phyloP scores from a whole-genome alignment of 2,113 vertebrate species.

The Lethenteron reissneri region DNA sequence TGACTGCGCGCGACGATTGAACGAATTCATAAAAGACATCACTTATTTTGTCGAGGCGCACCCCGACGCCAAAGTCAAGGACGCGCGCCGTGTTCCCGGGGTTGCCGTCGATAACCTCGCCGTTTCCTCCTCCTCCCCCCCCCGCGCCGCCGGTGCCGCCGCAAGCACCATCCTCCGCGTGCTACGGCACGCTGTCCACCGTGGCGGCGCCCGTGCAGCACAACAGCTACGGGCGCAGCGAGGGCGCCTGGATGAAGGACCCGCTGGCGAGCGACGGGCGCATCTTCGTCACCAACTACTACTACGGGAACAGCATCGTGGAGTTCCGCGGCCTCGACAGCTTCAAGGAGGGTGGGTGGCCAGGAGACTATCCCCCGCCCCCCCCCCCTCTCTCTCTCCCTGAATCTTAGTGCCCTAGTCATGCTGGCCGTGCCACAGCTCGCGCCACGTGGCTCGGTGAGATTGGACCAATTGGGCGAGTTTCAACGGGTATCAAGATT shows the following conservation, averaged over 20 bases:
- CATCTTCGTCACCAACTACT: conserved; percentile 80
- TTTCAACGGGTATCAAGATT: too few relatives aligned
- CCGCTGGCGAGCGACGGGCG: conserved; percentile 45
- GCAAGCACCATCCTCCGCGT: conserved; percentile 19
- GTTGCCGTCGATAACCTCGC: neutral
- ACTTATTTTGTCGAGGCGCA: too few relatives aligned
- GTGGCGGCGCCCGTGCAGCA: conserved; percentile 70
- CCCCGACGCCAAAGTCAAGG: too few relatives aligned
- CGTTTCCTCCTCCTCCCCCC: neutral
- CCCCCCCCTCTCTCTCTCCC: too few relatives aligned
- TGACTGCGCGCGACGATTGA: too few relatives aligned
- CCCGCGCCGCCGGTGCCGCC: neutral
- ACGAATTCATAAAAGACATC: too few relatives aligned
- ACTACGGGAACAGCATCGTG: conserved; percentile 69
- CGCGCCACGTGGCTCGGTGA: too few relatives aligned
- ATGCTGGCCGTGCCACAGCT: too few relatives aligned
- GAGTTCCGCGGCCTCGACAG: conserved; percentile 79
- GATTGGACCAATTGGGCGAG: too few relatives aligned
- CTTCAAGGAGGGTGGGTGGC: conserved; percentile 56
- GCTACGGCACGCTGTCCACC: conserved; percentile 77
- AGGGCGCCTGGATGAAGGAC: conserved; percentile 98
- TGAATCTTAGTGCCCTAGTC: too few relatives aligned
- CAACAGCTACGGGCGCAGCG: conserved; percentile 61
- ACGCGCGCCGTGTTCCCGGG: too few relatives aligned
- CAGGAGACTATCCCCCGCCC: too few relatives aligned